phyloP scores from a whole-genome alignment of 2,113 vertebrate genomes.

The Zeus faber region DNA sequence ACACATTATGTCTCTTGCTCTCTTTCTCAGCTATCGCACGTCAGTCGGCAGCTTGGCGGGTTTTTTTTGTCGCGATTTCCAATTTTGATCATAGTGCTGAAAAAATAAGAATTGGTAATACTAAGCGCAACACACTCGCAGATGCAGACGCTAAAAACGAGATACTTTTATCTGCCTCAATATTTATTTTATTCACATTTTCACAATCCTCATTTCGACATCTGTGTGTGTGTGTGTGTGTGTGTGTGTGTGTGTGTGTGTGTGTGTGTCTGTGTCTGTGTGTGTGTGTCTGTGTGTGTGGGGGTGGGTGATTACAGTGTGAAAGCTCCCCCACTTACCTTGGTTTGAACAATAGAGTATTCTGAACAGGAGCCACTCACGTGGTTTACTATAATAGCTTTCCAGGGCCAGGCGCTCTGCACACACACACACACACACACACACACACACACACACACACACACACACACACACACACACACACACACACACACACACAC shows the following conservation, averaged over 20 bases:
- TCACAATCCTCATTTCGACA: constrained; percentile 60
- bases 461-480: too few species aligned
- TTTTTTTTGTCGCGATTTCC: constrained; percentile 28
- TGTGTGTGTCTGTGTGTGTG: constrained; percentile 33
- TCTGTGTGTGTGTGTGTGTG: constrained; percentile 17
- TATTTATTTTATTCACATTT: constrained; percentile 71
- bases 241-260: constrained; percentile 24
- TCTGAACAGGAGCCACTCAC: constrained; percentile 73
- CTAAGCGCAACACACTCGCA: too few species aligned
- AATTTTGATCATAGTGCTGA: constrained; percentile 35
- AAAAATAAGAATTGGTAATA: constrained; percentile 37
- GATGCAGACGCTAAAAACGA: too few species aligned
- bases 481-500: too few species aligned
- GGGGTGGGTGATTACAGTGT: constrained; percentile 73
- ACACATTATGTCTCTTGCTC: too few species aligned
- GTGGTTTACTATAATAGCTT: constrained; percentile 77
- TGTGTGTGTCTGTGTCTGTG: constrained; percentile 13
- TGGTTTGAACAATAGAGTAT: constrained; percentile 73
- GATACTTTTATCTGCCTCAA: constrained; percentile 54
- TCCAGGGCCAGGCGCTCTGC: constrained; percentile 56
- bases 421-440: too few species aligned
- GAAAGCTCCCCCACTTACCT: constrained; percentile 78
- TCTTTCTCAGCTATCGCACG: too few species aligned
- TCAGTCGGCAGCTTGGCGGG: constrained; percentile 26
- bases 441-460: too few species aligned